These are phyloP conservation scores for Eupithecia dodoneata DNA, from an alignment of 2,888 invertebrate species.

Conservation along the genomic window DNA sequence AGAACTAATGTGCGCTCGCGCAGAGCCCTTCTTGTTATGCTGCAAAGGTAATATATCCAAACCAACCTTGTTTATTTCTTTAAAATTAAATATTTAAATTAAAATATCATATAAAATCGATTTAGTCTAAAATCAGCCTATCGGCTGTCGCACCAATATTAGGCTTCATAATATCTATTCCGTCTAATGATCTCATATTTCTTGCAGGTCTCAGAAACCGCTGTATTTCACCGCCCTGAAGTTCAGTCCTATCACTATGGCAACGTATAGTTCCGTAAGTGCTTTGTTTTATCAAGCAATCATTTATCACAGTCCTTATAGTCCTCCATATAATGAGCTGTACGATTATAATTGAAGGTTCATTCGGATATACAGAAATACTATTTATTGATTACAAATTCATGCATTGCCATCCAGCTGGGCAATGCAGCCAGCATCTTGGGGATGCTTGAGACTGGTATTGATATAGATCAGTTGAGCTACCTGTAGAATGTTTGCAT, in stretches of 20 bases:
- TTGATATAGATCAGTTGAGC: no score
- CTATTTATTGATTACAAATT: no score
- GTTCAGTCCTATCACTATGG: constrained; percentile 69
- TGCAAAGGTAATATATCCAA: constrained; percentile 62
- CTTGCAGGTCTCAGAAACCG: constrained; percentile 72
- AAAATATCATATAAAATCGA: no score
- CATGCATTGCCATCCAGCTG: no score
- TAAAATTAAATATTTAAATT: no score
- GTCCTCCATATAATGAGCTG: not conserved
- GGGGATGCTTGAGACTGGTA: no score
- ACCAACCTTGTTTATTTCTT: not conserved
- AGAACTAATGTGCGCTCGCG: constrained; percentile 59
- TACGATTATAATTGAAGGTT: not conserved
- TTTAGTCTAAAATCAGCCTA: no score
- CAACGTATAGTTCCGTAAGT: constrained; percentile 71
- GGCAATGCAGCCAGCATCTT: no score
- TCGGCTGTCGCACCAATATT: no score
- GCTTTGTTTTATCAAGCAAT: not conserved
- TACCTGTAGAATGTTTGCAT: no score
- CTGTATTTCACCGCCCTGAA: constrained; percentile 72
- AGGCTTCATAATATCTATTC: not conserved
- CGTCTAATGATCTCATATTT: not conserved
- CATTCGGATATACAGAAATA: no score
- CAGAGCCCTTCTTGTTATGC: constrained; percentile 60
- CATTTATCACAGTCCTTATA: not conserved